A percentile compares a stretch with the other conserved stretches of the same genome.
These are phyloP conservation scores for Eolophus roseicapilla DNA, from an alignment of 2,113 vertebrate species.

Conservation along the genomic window DNA sequence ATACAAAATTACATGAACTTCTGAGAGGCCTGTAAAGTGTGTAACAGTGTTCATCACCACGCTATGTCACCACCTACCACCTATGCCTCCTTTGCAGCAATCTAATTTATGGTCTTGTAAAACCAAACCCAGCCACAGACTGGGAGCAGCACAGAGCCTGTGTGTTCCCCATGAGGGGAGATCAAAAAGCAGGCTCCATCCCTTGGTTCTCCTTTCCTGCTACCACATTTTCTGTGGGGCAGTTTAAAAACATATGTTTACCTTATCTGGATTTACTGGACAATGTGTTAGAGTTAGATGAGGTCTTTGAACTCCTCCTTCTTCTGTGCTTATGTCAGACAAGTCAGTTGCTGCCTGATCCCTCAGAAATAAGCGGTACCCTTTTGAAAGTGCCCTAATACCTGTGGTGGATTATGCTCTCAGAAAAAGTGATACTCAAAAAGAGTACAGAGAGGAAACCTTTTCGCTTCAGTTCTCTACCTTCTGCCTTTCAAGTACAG, in stretches of 20 bases:
- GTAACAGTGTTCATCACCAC: accelerated
- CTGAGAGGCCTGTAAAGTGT: background rate
- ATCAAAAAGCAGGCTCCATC: background rate
- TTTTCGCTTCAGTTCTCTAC: background rate
- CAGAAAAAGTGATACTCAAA: background rate
- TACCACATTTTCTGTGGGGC: background rate
- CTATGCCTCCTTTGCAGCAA: background rate
- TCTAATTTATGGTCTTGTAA: background rate
- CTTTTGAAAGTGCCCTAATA: background rate
- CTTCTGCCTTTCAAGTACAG: background rate
- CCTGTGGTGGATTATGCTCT: background rate
- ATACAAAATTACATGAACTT: background rate
- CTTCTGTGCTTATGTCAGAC: background rate
- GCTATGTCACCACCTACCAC: background rate
- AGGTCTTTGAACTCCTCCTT: background rate
- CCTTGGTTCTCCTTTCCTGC: background rate
- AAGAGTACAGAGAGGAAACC: background rate
- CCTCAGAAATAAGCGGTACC: background rate
- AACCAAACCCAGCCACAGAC: background rate
- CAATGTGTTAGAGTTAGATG: background rate
- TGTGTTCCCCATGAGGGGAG: accelerated
- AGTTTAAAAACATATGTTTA: background rate
- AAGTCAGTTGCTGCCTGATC: background rate
- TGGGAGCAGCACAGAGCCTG: background rate
- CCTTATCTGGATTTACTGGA: background rate